Percentiles rank a stretch among this genome's conserved stretches.
Evolutionary conservation across 2,888 invertebrate genomes (phyloP).

Genomic region (Mystacides longicornis): DNA sequence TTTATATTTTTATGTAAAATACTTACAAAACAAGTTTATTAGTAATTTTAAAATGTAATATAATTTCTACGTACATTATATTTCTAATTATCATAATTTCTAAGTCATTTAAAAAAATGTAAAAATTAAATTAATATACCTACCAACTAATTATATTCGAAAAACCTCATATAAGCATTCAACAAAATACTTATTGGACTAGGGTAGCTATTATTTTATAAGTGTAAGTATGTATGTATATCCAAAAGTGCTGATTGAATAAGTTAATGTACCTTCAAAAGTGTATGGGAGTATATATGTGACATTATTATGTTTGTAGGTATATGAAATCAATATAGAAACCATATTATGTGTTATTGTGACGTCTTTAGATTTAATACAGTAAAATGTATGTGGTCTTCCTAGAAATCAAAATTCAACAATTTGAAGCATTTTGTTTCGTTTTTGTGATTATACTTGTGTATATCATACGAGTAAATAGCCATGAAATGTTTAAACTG

Average conservation of each 20-base stretch:
- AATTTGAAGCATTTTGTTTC: background rate
- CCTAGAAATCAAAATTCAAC: slow-evolving; percentile 15
- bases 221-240: slow-evolving; percentile 4
- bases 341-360: slow-evolving; percentile 12
- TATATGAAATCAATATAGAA: background rate
- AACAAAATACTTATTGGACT: background rate
- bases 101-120: background rate
- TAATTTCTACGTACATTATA: slow-evolving; percentile 4
- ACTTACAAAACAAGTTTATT: slow-evolving; percentile 6
- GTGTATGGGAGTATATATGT: background rate
- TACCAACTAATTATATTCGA: background rate
- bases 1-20: slow-evolving; percentile 27
- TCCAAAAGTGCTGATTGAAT: slow-evolving; percentile 6
- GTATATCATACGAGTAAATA: too few relatives aligned
- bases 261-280: slow-evolving; percentile 13
- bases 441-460: background rate
- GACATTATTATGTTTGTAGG: slow-evolving; percentile 7
- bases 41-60: slow-evolving; percentile 7
- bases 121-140: background rate
- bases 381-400: slow-evolving; percentile 20
- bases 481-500: too few relatives aligned
- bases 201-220: background rate
- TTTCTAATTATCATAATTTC: background rate
- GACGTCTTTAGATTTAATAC: slow-evolving; percentile 21
- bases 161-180: background rate